phyloP scores from a whole-genome alignment of 2,888 invertebrate genomes.

The Stomorhina lunata region DNA sequence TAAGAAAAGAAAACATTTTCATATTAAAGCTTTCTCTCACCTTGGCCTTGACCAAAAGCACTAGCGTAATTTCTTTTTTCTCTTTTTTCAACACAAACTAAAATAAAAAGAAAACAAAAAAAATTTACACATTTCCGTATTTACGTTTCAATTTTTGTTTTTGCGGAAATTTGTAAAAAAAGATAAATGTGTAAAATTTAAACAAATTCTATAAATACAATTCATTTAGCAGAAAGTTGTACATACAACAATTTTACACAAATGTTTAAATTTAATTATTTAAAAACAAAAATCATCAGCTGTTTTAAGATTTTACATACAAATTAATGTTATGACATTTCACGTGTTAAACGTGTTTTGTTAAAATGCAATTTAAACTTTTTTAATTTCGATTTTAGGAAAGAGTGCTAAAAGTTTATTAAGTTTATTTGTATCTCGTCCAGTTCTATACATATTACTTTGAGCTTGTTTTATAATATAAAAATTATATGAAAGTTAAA shows the following conservation, averaged over 20 bases:
- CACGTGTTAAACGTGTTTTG: neutral
- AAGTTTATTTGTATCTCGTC: no score
- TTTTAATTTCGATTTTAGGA: no score
- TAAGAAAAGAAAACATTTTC: neutral
- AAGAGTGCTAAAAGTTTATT: no score
- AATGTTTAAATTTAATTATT: neutral
- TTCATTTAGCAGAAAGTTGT: neutral
- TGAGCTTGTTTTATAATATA: no score
- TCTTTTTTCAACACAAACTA: neutral
- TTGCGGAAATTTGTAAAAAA: constrained; percentile 44
- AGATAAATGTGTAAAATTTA: neutral
- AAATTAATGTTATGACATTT: neutral
- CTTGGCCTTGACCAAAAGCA: constrained; percentile 63
- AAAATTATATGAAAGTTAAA: no score
- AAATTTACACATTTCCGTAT: constrained; percentile 33
- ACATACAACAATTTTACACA: neutral
- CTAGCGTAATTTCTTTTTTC: constrained; percentile 10
- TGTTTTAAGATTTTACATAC: no score
- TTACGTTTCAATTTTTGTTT: no score
- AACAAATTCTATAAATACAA: constrained; percentile 24
- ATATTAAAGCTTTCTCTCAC: constrained; percentile 61
- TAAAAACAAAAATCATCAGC: no score
- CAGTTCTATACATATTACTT: no score
- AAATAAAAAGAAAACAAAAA: constrained; percentile 22
- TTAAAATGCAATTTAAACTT: neutral